Conservation (phyloP, 2,797 vertebrate genomes). For the Sebastolobus alascanus region DNA sequence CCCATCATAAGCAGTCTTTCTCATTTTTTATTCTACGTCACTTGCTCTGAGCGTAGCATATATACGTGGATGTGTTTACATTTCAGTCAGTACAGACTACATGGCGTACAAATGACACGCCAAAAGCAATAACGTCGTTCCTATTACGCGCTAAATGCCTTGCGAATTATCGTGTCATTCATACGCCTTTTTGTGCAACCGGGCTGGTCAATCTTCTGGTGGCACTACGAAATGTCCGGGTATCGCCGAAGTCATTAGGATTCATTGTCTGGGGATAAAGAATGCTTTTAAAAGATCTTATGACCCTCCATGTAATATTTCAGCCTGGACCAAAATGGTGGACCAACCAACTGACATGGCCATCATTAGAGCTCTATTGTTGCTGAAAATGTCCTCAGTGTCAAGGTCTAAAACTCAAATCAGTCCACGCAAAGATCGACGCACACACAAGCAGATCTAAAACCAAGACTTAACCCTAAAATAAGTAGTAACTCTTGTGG, state of each 20-base stretch:
- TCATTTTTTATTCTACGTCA: no score
- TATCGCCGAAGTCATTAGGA: background rate
- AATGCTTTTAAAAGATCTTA: background rate
- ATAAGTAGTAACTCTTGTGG: slow-evolving; percentile 6
- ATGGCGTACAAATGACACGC: no score
- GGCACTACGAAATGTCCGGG: background rate
- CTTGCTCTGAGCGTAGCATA: no score
- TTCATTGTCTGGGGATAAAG: background rate
- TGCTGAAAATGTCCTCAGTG: background rate
- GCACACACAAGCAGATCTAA: background rate
- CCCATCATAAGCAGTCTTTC: no score
- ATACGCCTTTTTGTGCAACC: no score
- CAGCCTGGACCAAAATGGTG: background rate
- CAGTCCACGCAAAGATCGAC: background rate
- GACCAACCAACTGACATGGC: background rate
- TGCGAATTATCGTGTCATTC: no score
- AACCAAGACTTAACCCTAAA: background rate
- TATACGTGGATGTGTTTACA: no score
- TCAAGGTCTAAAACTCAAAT: background rate
- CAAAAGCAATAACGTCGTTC: no score
- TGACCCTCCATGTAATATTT: background rate
- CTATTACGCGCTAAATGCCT: no score
- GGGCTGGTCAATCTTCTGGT: background rate
- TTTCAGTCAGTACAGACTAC: no score
- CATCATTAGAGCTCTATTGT: background rate